Evolutionary conservation across 2,888 invertebrate species (phyloP), one percentile per base, ranked within the genome.

Genomic region (Mongoloraphidia duomilia): DNA sequence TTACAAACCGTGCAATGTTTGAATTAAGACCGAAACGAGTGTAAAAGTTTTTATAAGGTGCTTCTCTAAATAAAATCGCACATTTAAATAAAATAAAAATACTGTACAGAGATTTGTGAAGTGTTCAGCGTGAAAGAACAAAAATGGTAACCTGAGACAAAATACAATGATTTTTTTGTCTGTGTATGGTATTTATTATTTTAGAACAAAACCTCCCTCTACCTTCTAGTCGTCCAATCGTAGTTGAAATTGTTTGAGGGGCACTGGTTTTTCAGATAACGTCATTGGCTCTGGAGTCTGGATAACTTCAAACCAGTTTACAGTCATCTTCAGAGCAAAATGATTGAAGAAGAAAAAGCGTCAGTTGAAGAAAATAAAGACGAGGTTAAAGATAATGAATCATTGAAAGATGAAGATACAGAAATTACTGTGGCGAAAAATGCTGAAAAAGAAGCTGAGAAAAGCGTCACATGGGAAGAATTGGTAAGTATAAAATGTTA

Each of bases 401-500:
- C 42, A 11, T 10, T 6, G 4, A 26, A 9, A 10, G 34, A 43
- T 44, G 51, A 51, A 13, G 49, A 47, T 14, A 50, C 53, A 48
- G 49, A 51, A 17, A 45, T 34, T 12, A 44, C 36, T 11, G 38
- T 41, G 17, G 33, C 33, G 35, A 44, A 51, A 49, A 53, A 47
- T 50, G 48, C 41, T 44, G 43, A 48, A 33, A 52, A 53, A 2
- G 56, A 61, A 44, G 63, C 62, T 36, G 61, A 65, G 47, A 55
- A 57, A 41, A 56, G 60, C 44, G 57, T 69, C 12, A 69, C 76
- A 1, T 80, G 79, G 74, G 69, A 76, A 59, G 78, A 79, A 60
- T 68, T 80, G 65, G 80, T 80, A 70, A 67, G 68, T 58, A 33
- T 47, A 47, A 3, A 48, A 14, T 14, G 12, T 14, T 37, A 14